Evolutionary conservation across 2,888 invertebrate genomes (phyloP).

Genomic region (Limnephilus rhombicus): DNA sequence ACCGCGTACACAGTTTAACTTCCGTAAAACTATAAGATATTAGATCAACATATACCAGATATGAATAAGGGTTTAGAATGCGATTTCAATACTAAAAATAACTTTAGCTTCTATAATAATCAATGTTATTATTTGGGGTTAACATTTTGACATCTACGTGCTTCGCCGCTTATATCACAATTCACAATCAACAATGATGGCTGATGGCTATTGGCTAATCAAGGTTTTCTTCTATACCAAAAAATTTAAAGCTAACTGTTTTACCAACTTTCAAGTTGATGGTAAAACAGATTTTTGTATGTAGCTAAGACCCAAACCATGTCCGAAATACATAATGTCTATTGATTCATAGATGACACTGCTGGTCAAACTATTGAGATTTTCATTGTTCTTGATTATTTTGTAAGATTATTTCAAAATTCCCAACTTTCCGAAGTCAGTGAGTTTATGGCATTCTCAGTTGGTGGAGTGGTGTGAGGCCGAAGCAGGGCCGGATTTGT

Average conservation of each 20-base stretch:
- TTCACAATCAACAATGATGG: too few species aligned
- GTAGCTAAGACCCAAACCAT: background rate
- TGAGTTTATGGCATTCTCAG: too few species aligned
- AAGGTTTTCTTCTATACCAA: conserved; percentile 4
- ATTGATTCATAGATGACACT: background rate
- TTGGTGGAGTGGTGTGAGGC: too few species aligned
- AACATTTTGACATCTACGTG: conserved; percentile 25
- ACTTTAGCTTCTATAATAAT: too few species aligned
- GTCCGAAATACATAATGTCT: background rate
- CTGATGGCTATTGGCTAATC: too few species aligned
- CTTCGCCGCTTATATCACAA: background rate
- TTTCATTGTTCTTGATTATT: background rate
- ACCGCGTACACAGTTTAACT: background rate
- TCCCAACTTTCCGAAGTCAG: too few species aligned
- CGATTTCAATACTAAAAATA: background rate
- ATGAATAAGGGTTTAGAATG: background rate
- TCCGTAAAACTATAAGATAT: background rate
- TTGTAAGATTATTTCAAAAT: too few species aligned
- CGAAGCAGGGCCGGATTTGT: too few species aligned
- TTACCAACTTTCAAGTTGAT: background rate
- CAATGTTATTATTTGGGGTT: background rate
- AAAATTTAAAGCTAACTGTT: background rate
- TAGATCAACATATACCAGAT: background rate
- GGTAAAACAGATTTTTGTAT: background rate
- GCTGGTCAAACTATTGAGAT: background rate